Percentiles rank a stretch among this genome's conserved stretches.
Conservation (phyloP, 1,140 invertebrate species). For the Drosophila elegans region DNA sequence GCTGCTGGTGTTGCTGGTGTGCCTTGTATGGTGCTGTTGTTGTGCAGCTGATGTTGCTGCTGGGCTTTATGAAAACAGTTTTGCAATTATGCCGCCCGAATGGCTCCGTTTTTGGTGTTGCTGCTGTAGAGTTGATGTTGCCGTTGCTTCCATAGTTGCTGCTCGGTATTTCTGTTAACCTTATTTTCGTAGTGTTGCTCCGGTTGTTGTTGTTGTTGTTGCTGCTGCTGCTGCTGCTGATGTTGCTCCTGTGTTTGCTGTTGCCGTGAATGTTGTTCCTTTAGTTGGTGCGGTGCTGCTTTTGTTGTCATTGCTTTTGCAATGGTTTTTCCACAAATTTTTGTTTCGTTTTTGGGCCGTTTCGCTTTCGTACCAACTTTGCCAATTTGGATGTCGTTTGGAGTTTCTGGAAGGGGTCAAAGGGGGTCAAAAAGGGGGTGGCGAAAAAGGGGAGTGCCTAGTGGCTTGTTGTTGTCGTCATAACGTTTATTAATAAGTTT, state of each 20-base stretch:
- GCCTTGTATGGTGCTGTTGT: not conserved
- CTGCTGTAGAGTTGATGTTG: not conserved
- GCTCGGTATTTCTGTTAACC: not conserved
- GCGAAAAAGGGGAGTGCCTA: not conserved
- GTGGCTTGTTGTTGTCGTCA: conserved; percentile 65
- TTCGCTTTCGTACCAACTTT: conserved; percentile 75
- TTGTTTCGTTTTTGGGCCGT: conserved; percentile 12
- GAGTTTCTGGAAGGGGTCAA: not conserved
- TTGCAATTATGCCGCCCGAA: conserved; percentile 63
- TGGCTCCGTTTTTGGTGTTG: conserved; percentile 33
- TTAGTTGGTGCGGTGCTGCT: not conserved
- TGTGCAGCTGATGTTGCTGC: conserved; percentile 1
- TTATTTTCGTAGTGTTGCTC: not conserved
- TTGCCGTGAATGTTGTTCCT: conserved; percentile 10
- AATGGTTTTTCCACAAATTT: conserved; percentile 10
- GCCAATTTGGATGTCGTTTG: conserved; percentile 73
- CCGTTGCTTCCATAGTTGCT: not conserved
- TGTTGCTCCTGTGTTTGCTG: not conserved
- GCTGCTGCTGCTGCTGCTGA: not conserved
- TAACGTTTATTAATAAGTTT: conserved; percentile 81
- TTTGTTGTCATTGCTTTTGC: conserved; percentile 34
- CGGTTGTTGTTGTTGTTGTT: not conserved
- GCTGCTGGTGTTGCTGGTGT: conserved; percentile 4
- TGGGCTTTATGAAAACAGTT: conserved; percentile 61
- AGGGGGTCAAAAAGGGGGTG: conserved; percentile 1